These are phyloP conservation scores for Carassius carassius DNA, from an alignment of 2,113 vertebrate genomes.

Conservation along the genomic window DNA sequence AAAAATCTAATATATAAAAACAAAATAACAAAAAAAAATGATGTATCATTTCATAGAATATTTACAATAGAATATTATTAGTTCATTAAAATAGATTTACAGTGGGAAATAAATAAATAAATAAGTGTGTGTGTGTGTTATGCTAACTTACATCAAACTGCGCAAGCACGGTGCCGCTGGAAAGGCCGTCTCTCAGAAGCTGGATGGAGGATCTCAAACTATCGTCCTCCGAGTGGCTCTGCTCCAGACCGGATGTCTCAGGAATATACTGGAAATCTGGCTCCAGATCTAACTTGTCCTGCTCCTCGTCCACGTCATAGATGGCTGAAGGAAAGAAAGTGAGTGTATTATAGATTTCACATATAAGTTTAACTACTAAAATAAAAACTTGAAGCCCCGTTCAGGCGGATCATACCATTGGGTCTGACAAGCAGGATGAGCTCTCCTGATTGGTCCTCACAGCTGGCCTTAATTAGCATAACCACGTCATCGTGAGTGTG, in stretches of 20 bases:
- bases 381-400: background rate
- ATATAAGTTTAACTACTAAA: background rate
- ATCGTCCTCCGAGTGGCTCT: slow-evolving; percentile 84
- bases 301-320: slow-evolving; percentile 87
- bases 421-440: slow-evolving; percentile 94
- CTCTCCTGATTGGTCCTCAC: slow-evolving; percentile 94
- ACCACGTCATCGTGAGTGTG: slow-evolving; percentile 98
- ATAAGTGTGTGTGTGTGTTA: too few relatives aligned
- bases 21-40: too few relatives aligned
- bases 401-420: slow-evolving; percentile 77
- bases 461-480: slow-evolving; percentile 97
- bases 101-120: too few relatives aligned
- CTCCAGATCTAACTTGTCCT: slow-evolving; percentile 92
- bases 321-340: slow-evolving; percentile 76
- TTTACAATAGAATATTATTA: too few relatives aligned
- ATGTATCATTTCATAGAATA: too few relatives aligned
- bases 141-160: slow-evolving; percentile 89
- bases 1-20: too few relatives aligned
- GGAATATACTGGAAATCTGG: slow-evolving; percentile 98
- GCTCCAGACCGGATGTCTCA: slow-evolving; percentile 86
- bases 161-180: slow-evolving; percentile 83
- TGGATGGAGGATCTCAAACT: slow-evolving; percentile 89
- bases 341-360: background rate
- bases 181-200: slow-evolving; percentile 87
- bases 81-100: too few relatives aligned